These are phyloP conservation scores for Octodon degus DNA, from an alignment of 2,113 vertebrate species.

Conservation along the genomic window DNA sequence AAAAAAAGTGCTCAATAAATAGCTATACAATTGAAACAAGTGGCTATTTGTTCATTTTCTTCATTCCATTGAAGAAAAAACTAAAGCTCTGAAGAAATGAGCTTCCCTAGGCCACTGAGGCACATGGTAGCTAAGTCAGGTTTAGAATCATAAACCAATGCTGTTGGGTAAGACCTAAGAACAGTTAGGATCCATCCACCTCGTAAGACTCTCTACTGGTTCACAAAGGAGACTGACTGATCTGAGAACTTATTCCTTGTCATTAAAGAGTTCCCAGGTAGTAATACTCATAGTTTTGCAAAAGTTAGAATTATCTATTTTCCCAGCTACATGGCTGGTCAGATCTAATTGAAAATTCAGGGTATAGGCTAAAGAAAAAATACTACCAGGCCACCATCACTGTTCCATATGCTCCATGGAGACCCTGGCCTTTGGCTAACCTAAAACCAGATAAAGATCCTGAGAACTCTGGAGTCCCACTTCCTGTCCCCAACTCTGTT, in stretches of 20 bases:
- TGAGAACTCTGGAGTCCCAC: background rate
- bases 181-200: background rate
- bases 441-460: conserved; percentile 43
- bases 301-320: conserved; percentile 51
- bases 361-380: conserved; percentile 10
- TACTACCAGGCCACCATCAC: background rate
- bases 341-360: background rate
- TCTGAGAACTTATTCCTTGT: background rate
- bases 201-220: conserved; percentile 15
- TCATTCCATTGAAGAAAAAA: background rate
- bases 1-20: background rate
- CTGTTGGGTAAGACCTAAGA: background rate
- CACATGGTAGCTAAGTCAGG: background rate
- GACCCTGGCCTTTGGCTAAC: conserved; percentile 66
- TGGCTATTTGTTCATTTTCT: background rate
- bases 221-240: background rate
- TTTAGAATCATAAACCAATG: background rate
- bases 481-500: conserved; percentile 69
- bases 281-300: background rate
- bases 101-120: background rate
- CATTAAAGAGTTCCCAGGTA: background rate
- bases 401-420: background rate
- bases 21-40: background rate
- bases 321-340: background rate
- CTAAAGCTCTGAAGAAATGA: background rate